Evolutionary conservation across 2,113 vertebrate genomes (phyloP).

Genomic region (Halcyon senegalensis): DNA sequence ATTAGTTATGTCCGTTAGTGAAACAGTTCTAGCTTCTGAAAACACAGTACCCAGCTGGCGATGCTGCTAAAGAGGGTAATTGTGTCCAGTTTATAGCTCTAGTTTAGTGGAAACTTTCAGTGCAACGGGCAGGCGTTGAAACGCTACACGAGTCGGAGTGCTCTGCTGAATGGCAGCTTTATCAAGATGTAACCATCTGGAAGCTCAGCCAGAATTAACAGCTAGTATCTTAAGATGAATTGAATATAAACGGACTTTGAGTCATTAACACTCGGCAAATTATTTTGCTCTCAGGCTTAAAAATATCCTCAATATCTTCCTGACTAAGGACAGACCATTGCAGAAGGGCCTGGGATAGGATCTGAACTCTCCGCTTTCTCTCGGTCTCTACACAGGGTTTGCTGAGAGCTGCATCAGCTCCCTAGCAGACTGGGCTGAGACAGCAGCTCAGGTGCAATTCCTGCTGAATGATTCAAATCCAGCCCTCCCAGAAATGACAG

Average conservation of each 20-base stretch:
- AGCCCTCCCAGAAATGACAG: neutral
- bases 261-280: neutral
- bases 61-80: neutral
- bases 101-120: neutral
- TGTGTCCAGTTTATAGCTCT: neutral
- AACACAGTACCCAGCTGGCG: neutral
- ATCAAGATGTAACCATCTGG: neutral
- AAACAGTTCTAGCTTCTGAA: neutral
- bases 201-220: slow-evolving; percentile 1
- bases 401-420: neutral
- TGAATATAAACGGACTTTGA: neutral
- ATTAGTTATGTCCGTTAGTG: neutral
- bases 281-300: neutral
- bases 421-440: neutral
- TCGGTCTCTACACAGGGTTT: neutral
- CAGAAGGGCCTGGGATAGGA: neutral
- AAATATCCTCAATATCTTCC: neutral
- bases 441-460: neutral
- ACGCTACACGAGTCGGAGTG: neutral
- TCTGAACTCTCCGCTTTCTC: neutral
- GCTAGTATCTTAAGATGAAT: neutral
- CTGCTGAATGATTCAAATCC: neutral
- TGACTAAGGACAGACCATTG: neutral
- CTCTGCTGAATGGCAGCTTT: neutral
- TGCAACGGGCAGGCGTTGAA: neutral